Conservation (phyloP, 2,888 invertebrate genomes). For the Atherix ibis region DNA sequence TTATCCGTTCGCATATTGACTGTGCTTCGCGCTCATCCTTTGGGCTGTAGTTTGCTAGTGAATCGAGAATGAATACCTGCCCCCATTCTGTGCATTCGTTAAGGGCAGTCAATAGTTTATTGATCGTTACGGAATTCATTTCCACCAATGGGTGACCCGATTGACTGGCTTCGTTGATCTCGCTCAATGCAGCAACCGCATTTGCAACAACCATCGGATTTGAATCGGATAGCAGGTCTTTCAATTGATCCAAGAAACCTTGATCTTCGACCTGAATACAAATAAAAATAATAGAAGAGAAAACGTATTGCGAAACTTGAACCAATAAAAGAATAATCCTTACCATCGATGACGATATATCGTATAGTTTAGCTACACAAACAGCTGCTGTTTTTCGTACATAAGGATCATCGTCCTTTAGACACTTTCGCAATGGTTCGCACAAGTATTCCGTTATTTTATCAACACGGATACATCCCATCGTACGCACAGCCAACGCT, state of each 20-base stretch:
- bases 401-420: slow-evolving; percentile 93
- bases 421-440: slow-evolving; percentile 87
- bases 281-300: too few relatives aligned
- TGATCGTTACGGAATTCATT: slow-evolving; percentile 95
- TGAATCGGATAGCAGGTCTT: slow-evolving; percentile 93
- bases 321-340: slow-evolving; percentile 16
- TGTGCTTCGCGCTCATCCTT: slow-evolving; percentile 96
- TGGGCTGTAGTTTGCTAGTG: slow-evolving; percentile 91
- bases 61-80: slow-evolving; percentile 96
- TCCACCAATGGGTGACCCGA: slow-evolving; percentile 85
- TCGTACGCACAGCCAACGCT: slow-evolving; percentile 94
- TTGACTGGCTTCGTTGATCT: slow-evolving; percentile 94
- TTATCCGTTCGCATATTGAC: slow-evolving; percentile 94
- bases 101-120: slow-evolving; percentile 91
- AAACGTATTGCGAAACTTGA: not conserved
- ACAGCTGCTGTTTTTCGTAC: slow-evolving; percentile 98
- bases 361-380: slow-evolving; percentile 97
- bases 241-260: slow-evolving; percentile 92
- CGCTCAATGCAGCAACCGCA: slow-evolving; percentile 95
- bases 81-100: slow-evolving; percentile 99
- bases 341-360: slow-evolving; percentile 69
- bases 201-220: slow-evolving; percentile 99
- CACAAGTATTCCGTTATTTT: slow-evolving; percentile 99
- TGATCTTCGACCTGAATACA: slow-evolving; percentile 43
- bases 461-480: slow-evolving; percentile 99